These are phyloP conservation scores for Siphonodentalium dalli DNA, from an alignment of 2,888 invertebrate genomes.

Conservation along the genomic window DNA sequence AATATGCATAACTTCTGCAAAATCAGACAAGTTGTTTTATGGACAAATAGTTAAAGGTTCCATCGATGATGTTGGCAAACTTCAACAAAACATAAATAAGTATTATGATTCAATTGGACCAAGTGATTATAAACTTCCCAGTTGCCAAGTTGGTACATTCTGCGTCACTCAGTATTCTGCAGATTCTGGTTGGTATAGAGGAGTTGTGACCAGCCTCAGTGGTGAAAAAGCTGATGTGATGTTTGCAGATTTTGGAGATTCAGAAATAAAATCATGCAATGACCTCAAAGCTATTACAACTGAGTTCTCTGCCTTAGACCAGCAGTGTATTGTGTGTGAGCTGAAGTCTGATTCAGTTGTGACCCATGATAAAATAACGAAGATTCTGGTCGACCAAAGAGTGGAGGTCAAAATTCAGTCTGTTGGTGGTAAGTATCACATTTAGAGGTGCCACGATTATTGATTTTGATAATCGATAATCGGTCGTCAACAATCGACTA, in stretches of 20 bases:
- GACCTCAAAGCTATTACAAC: slow-evolving; percentile 29
- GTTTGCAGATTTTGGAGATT: slow-evolving; percentile 40
- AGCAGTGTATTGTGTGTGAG: slow-evolving; percentile 35
- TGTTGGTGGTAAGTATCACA: slow-evolving; percentile 32
- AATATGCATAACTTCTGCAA: slow-evolving; percentile 35
- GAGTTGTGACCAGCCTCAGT: slow-evolving; percentile 24
- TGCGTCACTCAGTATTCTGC: slow-evolving; percentile 38
- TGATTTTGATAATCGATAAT: too few species aligned
- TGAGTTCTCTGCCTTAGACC: slow-evolving; percentile 28
- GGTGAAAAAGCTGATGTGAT: slow-evolving; percentile 28
- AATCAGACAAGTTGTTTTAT: slow-evolving; percentile 25
- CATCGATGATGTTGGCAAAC: slow-evolving; percentile 30
- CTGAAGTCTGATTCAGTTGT: slow-evolving; percentile 25
- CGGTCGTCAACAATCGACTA: too few species aligned
- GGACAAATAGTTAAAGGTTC: slow-evolving; percentile 37
- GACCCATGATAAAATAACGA: slow-evolving; percentile 22
- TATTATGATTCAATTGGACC: slow-evolving; percentile 30
- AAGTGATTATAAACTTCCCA: slow-evolving; percentile 2
- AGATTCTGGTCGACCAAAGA: slow-evolving; percentile 30
- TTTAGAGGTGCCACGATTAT: too few species aligned
- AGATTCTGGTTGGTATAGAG: slow-evolving; percentile 41
- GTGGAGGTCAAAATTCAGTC: slow-evolving; percentile 29
- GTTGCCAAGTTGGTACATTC: slow-evolving; percentile 22
- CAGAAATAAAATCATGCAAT: slow-evolving; percentile 13
- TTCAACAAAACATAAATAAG: slow-evolving; percentile 31